These are phyloP conservation scores for Synodontis membranacea DNA, from an alignment of 2,113 vertebrate species.

Conservation along the genomic window DNA sequence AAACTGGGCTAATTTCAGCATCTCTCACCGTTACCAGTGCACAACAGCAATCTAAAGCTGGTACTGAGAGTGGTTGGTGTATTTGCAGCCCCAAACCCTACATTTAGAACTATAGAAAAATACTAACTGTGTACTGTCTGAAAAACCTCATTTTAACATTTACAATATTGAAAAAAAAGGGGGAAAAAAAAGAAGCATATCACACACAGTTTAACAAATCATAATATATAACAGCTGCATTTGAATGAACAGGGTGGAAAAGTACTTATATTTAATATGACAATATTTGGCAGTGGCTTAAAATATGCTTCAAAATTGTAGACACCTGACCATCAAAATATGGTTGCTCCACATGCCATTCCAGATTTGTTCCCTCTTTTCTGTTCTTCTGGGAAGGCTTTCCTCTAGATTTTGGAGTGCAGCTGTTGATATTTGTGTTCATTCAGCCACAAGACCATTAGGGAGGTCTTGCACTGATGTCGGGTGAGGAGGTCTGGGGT, in stretches of 20 bases:
- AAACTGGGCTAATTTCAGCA: not conserved
- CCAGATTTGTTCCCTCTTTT: too few relatives aligned
- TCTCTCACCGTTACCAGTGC: not conserved
- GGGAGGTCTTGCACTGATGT: too few relatives aligned
- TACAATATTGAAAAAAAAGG: not conserved
- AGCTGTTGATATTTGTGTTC: too few relatives aligned
- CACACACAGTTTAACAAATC: conserved; percentile 10
- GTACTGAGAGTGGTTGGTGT: not conserved
- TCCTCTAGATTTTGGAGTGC: too few relatives aligned
- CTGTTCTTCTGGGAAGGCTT: too few relatives aligned
- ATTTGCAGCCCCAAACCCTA: not conserved
- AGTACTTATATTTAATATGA: conserved; percentile 9
- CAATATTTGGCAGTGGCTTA: not conserved
- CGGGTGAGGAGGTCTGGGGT: too few relatives aligned
- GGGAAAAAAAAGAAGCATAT: not conserved
- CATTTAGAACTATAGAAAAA: conserved; percentile 42
- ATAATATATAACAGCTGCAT: conserved; percentile 23
- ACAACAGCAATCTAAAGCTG: not conserved
- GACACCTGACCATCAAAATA: too few relatives aligned
- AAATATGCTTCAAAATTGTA: too few relatives aligned
- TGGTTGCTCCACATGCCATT: too few relatives aligned
- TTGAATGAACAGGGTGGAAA: conserved; percentile 50
- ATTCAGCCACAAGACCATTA: too few relatives aligned
- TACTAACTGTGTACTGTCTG: conserved; percentile 51
- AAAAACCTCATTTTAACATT: conserved; percentile 62